phyloP scores from a whole-genome alignment of 2,888 invertebrate species.

The Meandrusa payeni region DNA sequence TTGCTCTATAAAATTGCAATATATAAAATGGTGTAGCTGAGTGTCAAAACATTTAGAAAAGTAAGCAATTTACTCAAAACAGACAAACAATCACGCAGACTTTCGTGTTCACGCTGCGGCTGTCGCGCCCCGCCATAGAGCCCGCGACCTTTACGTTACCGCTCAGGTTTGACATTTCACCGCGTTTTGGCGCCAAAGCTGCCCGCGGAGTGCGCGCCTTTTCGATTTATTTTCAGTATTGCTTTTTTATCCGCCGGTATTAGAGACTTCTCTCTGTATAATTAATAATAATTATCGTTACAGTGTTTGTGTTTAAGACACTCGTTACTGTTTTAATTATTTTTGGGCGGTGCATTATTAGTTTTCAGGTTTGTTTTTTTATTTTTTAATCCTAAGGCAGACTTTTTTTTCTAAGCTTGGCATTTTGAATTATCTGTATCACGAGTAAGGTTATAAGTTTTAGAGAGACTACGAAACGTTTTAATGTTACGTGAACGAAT shows the following conservation, averaged over 20 bases:
- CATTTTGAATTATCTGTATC: too few species aligned
- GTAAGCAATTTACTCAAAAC: neutral
- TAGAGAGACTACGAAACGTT: too few species aligned
- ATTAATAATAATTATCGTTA: neutral
- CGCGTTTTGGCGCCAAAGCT: conserved; percentile 55
- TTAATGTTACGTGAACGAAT: too few species aligned
- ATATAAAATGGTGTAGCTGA: too few species aligned
- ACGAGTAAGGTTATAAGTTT: too few species aligned
- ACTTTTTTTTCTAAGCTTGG: too few species aligned
- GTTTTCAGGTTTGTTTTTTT: conserved; percentile 14
- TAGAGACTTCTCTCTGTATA: neutral
- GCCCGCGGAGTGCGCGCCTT: conserved; percentile 30
- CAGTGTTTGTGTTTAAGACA: conserved; percentile 12
- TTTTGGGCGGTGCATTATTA: conserved; percentile 1
- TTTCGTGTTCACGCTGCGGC: conserved; percentile 29
- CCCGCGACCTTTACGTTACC: conserved; percentile 46
- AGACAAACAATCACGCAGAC: conserved; percentile 25
- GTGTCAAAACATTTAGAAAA: too few species aligned
- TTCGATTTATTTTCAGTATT: conserved; percentile 15
- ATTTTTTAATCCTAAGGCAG: too few species aligned
- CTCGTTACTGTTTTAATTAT: neutral
- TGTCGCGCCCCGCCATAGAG: conserved; percentile 46
- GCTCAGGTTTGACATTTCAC: conserved; percentile 62
- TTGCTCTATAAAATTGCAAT: too few species aligned
- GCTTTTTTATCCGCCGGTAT: neutral